Conservation (phyloP, 1,140 invertebrate species). For the Nomia melanderi region DNA sequence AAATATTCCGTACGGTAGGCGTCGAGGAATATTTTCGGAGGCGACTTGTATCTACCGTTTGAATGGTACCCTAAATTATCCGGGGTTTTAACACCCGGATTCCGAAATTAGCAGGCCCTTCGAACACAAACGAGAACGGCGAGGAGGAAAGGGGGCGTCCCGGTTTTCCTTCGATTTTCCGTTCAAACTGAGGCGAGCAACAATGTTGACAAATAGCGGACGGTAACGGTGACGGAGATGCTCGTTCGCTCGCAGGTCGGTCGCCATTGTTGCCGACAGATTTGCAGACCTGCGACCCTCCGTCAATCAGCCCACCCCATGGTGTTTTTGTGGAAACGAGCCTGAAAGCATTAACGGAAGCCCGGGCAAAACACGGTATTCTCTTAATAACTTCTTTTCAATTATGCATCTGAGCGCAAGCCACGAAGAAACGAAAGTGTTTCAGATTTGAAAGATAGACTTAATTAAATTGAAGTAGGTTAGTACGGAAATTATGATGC, state of each 20-base stretch:
- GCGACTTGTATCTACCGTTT: background rate
- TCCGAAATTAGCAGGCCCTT: conserved; percentile 33
- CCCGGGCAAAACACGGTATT: background rate
- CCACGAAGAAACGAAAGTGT: too few species aligned
- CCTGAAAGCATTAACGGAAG: too few species aligned
- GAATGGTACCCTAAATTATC: conserved; percentile 43
- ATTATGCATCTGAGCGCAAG: too few species aligned
- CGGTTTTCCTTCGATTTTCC: too few species aligned
- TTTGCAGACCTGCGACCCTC: background rate
- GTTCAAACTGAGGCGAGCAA: background rate
- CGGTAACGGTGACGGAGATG: conserved; percentile 4
- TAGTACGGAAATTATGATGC: background rate
- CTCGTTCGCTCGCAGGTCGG: background rate
- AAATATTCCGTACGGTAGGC: background rate
- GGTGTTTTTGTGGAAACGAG: background rate
- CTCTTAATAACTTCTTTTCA: too few species aligned
- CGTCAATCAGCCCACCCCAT: too few species aligned
- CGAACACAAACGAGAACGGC: background rate
- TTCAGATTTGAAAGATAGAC: too few species aligned
- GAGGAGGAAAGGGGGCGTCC: background rate
- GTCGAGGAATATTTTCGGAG: conserved; percentile 12
- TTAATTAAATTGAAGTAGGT: too few species aligned
- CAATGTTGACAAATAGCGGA: conserved; percentile 39
- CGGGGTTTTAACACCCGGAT: background rate
- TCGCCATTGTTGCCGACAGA: conserved; percentile 7